Conservation (phyloP, 2,888 invertebrate genomes). For the Thysanoteuthis rhombus region DNA sequence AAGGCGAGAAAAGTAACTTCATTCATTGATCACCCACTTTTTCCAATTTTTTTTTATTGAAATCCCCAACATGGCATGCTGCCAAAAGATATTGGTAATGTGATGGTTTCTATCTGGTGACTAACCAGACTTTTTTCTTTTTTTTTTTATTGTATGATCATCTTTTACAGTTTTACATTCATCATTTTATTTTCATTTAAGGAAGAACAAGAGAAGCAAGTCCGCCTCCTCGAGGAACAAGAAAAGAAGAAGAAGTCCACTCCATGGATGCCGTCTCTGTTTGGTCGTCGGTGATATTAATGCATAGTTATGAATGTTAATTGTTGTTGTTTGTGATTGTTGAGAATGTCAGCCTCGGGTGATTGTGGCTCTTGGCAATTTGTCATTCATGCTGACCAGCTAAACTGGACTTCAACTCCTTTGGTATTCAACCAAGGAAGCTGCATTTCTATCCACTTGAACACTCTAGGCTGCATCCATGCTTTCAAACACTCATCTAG, state of each 20-base stretch:
- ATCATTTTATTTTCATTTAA: background rate
- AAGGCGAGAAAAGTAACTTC: too few relatives aligned
- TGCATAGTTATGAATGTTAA: background rate
- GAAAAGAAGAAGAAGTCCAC: background rate
- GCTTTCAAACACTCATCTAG: background rate
- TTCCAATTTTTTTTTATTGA: too few relatives aligned
- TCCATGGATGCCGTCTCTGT: background rate
- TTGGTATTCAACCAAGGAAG: background rate
- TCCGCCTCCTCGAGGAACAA: background rate
- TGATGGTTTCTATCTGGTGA: too few relatives aligned
- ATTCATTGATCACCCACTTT: too few relatives aligned
- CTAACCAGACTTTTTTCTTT: too few relatives aligned
- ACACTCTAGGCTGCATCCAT: background rate
- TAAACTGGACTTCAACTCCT: background rate
- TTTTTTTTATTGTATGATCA: background rate
- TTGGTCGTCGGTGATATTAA: background rate
- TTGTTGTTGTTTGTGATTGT: constrained; percentile 12
- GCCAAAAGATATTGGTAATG: too few relatives aligned
- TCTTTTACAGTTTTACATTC: background rate
- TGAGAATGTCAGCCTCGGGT: background rate
- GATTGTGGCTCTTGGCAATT: background rate
- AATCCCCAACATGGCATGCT: too few relatives aligned
- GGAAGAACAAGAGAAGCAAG: background rate
- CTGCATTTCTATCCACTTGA: background rate
- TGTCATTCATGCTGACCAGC: background rate